Percentiles rank a stretch among this genome's conserved stretches.
phyloP scores from a whole-genome alignment of 2,113 vertebrate genomes.

The Eolophus roseicapilla region DNA sequence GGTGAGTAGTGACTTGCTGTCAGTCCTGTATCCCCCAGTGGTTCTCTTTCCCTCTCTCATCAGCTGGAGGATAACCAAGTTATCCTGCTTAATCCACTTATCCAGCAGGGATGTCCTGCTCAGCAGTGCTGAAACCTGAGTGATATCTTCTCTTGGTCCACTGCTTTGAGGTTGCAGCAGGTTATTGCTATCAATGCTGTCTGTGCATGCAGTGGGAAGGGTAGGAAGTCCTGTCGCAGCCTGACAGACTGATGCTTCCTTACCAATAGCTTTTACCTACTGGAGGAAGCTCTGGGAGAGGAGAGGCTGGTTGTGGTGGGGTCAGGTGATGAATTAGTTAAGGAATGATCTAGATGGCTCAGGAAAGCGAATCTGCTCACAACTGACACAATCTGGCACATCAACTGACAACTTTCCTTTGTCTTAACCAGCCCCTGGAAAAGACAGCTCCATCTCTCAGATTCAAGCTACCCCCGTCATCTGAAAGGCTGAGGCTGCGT shows the following conservation, averaged over 20 bases:
- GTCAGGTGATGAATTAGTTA: neutral
- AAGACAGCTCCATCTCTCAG: neutral
- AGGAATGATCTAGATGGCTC: neutral
- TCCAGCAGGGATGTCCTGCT: neutral
- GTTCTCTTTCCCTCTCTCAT: neutral
- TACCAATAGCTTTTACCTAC: neutral
- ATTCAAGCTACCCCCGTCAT: fast-evolving
- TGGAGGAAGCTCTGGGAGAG: neutral
- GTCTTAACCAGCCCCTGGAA: neutral
- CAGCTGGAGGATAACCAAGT: neutral
- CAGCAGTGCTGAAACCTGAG: neutral
- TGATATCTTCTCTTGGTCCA: neutral
- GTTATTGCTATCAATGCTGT: neutral
- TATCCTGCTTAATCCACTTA: neutral
- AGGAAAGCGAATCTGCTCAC: neutral
- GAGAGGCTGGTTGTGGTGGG: neutral
- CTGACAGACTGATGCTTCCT: neutral
- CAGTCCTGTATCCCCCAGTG: neutral
- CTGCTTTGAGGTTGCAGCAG: neutral
- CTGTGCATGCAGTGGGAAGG: neutral
- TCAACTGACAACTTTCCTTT: neutral
- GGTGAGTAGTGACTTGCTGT: neutral
- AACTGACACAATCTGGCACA: neutral
- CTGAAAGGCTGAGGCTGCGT: neutral
- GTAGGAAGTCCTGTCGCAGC: neutral